These are phyloP conservation scores for Solea solea DNA, from an alignment of 2,113 vertebrate species.

Conservation along the genomic window DNA sequence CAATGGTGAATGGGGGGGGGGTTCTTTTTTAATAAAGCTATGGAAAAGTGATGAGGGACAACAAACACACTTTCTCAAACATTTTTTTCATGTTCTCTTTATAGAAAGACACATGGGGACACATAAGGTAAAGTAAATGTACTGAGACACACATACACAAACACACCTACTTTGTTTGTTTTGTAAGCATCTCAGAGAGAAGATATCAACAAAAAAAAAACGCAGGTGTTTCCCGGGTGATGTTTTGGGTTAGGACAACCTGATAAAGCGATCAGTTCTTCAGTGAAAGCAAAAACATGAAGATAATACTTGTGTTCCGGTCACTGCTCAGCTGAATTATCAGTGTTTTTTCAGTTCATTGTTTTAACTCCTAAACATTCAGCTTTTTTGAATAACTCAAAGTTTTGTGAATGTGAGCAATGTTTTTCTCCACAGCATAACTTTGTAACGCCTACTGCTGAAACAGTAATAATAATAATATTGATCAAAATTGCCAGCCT, in stretches of 20 bases:
- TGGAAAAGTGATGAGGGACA: slow-evolving; percentile 61
- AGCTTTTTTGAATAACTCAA: neutral
- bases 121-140: slow-evolving; percentile 5
- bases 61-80: slow-evolving; percentile 11
- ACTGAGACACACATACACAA: slow-evolving; percentile 11
- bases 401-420: neutral
- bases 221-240: slow-evolving; percentile 73
- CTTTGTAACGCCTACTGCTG: neutral
- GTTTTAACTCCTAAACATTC: neutral
- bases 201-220: slow-evolving; percentile 69
- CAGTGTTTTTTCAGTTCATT: neutral
- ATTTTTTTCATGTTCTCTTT: slow-evolving; percentile 24
- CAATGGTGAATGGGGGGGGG: neutral
- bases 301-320: neutral
- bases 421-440: neutral
- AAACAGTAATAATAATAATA: too few relatives aligned
- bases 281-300: neutral
- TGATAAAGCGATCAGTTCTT: slow-evolving; percentile 56
- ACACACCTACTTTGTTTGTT: slow-evolving; percentile 75
- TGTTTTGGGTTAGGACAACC: slow-evolving; percentile 68
- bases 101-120: slow-evolving; percentile 20
- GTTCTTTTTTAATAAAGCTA: slow-evolving; percentile 47
- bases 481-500: too few relatives aligned
- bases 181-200: slow-evolving; percentile 77
- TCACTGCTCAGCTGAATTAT: neutral